Evolutionary conservation across 2,797 vertebrate species (phyloP), one percentile per base, ranked within the genome.

Genomic region (Leucoraja ocellata): DNA sequence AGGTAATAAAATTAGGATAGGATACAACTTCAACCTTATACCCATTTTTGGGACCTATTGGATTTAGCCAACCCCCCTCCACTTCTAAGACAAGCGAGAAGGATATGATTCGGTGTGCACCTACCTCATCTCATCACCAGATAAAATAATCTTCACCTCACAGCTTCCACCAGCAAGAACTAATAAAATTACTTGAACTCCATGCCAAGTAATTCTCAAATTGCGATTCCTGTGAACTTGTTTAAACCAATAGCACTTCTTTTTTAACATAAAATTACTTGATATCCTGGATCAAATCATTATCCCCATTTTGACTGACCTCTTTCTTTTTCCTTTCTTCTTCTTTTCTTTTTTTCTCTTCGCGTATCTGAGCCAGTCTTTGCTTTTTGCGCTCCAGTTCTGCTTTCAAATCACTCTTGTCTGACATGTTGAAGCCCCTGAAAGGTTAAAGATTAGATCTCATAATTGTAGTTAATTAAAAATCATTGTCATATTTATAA

Each of bases 371-470:
- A 94, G 97, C 98, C 94, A 98, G 96, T 73, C 97, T 97, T 94
- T 98, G 98, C 90, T 98, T 98, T 95, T 98, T 98, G 94, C 97
- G 97, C 95, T 98, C 98, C n/a, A 98, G 96, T 95, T 98, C 97
- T 28, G 98, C 98, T 96, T 98, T 98, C 93, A 98, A 96, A 94
- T 97, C 97, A 46, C 97, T 97, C 96, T 97, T 97, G 94, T 98
- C 97, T 93, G 97, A 97, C 98, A 98, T 98, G 93, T 94, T 96
- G 94, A 94, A 76, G 28, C 9, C 54, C 11, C 90, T 92, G 90
- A 58, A 76, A 58, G 71, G 23, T 92, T 92, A 58, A 92, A 76
- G 23, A 92, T 92, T 74, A 92, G 25, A 39, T 25, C 54, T 76
- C 65, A 65, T 88, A 21, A 32, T 18, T 86, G 5, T n/a, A 88